Base-by-base conservation (phyloP, 2,113 vertebrate species). In the Collichthys lucidus region DNA sequence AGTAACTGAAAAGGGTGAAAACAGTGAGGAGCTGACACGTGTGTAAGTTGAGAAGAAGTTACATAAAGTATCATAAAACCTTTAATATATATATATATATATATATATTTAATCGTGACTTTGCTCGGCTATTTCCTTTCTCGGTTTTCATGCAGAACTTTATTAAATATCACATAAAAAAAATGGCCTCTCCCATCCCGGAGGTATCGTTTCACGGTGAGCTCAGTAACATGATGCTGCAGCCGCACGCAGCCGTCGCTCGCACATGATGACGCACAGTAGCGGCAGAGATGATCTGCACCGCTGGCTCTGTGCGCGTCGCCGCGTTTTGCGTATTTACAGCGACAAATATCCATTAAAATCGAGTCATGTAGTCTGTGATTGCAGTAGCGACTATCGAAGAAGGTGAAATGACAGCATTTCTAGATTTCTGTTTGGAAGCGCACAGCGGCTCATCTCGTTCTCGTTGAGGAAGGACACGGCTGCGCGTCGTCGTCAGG, bases 231-330 rank as follows among this genome's bases (percentile, higher is more conserved):
- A 20, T 31, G 84, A 64, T 42, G 85, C 80, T 44, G 84, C 44
- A 40, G 73, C 57, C 2, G 72, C 85, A 47, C 47, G 57, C 79
- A 60, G 47, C 84, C 61, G 17, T n/a, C 61, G 90, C 85, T 78
- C 61, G 71, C 66, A 26, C 8, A 31, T 15, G 79, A 29, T 87
- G 90, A 91, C 88, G 91, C 86, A 85, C 66, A 31, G 78, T 42
- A 19, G 85, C 79, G 82, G 70, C 66, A 16, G 79, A 71, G 85
- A 84, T 63, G 83, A 77, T 76, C 88, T 2, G 65, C 86, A 60
- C 75, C 84, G 55, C 88, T 80, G 83, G 74, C 49, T 69, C 16
- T 44, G 79, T 47, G n/a, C 64, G 40, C 26, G 71, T 24, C 71
- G 29, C 74, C 8, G 14, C 65, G 63, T 64, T 56, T 56, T 67